These are phyloP conservation scores for Australoheros scitulus DNA, from an alignment of 2,113 vertebrate genomes.

Conservation along the genomic window DNA sequence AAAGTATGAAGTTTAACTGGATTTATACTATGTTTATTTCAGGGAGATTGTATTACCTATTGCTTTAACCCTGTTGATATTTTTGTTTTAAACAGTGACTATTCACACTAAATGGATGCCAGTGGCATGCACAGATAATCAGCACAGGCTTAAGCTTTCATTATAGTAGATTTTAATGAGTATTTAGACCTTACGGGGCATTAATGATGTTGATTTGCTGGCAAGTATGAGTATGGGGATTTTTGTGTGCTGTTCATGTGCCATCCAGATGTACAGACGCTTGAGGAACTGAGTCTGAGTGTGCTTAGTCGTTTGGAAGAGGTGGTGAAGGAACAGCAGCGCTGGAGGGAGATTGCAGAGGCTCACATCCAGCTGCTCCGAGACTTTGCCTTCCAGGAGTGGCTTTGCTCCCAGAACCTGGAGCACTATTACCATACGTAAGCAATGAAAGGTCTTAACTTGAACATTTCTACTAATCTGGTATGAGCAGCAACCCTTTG, in stretches of 20 bases:
- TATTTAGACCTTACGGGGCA: neutral
- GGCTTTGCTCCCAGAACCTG: constrained; percentile 82
- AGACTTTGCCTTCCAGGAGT: constrained; percentile 86
- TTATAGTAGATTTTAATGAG: constrained; percentile 3
- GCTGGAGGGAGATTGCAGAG: constrained; percentile 79
- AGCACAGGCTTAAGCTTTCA: constrained; percentile 20
- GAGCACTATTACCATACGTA: constrained; percentile 84
- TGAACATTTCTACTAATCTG: constrained; percentile 5
- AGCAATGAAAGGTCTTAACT: constrained; percentile 45
- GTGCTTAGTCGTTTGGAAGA: constrained; percentile 80
- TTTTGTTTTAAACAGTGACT: constrained; percentile 1
- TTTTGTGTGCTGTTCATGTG: constrained; percentile 34
- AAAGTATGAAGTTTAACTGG: neutral
- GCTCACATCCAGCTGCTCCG: constrained; percentile 80
- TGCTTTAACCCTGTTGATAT: neutral
- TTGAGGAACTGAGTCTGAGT: constrained; percentile 84
- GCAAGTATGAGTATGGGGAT: constrained; percentile 19
- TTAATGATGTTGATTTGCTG: constrained; percentile 30
- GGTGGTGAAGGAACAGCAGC: constrained; percentile 77
- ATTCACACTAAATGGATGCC: constrained; percentile 11
- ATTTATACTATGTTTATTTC: neutral
- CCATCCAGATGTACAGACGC: constrained; percentile 81
- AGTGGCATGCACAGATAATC: constrained; percentile 17
- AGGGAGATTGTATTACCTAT: neutral
- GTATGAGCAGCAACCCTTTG: neutral